Conservation (phyloP, 64 coral and sea anemone species). For the Stichodactyla mertensii region DNA sequence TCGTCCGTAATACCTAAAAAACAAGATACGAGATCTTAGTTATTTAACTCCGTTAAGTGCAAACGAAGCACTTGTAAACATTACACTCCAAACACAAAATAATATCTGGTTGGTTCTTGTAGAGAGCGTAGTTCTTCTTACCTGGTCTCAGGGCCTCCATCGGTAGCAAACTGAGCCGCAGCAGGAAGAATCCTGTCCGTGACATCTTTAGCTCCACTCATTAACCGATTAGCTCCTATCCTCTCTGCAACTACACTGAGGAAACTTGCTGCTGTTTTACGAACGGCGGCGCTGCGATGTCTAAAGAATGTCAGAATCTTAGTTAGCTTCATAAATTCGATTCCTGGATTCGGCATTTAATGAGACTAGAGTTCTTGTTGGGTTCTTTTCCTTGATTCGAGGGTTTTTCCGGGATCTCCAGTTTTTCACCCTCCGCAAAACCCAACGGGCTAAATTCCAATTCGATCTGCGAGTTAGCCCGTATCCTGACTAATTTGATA, state of each 20-base stretch:
- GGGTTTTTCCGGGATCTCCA: too few species aligned
- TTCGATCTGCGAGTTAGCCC: too few species aligned
- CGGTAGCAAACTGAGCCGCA: conserved; percentile 78
- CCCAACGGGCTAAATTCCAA: too few species aligned
- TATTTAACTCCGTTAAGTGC: background rate
- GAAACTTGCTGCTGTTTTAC: conserved; percentile 87
- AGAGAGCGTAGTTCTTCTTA: background rate
- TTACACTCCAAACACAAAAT: too few species aligned
- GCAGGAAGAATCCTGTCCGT: conserved; percentile 86
- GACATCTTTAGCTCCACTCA: conserved; percentile 93
- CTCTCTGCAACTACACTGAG: conserved; percentile 85
- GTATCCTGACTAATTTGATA: background rate
- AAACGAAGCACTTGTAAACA: too few species aligned
- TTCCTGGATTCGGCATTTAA: too few species aligned
- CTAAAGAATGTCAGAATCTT: conserved; percentile 23
- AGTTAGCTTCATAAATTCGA: background rate
- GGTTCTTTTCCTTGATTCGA: too few species aligned
- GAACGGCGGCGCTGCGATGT: conserved; percentile 78
- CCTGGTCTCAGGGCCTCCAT: conserved; percentile 86
- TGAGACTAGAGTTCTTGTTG: too few species aligned
- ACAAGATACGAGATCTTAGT: background rate
- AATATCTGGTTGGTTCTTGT: background rate
- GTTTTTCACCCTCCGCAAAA: too few species aligned
- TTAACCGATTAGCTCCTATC: conserved; percentile 76
- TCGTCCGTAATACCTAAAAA: conserved; percentile 79